Evolutionary conservation across 2,113 vertebrate genomes (phyloP).

Genomic region (Oxygymnocypris stewartii): DNA sequence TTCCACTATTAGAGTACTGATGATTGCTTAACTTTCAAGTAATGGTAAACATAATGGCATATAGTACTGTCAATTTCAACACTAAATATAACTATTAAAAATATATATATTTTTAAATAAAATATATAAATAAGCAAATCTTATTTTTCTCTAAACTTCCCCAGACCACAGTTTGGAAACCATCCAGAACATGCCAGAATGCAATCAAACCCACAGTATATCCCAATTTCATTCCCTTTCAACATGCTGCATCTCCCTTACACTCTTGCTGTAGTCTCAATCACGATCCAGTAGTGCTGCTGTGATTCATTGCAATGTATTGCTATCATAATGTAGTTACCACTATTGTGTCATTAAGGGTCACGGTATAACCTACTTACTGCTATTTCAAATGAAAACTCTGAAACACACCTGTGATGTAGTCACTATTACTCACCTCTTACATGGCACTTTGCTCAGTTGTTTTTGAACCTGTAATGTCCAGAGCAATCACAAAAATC

Average conservation of each 20-base stretch:
- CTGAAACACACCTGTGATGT: neutral
- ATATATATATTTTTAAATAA: too few relatives aligned
- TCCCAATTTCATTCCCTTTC: neutral
- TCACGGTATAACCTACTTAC: neutral
- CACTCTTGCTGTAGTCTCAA: neutral
- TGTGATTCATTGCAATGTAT: neutral
- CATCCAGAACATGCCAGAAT: neutral
- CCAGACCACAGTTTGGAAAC: neutral
- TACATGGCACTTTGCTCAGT: neutral
- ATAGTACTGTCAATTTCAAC: too few relatives aligned
- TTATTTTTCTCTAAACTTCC: too few relatives aligned
- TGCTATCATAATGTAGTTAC: neutral
- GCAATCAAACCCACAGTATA: neutral
- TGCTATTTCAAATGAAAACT: neutral
- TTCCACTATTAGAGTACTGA: too few relatives aligned
- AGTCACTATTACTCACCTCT: neutral
- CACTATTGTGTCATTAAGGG: neutral
- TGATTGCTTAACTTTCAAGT: too few relatives aligned
- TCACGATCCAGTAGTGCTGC: neutral
- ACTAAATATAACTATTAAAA: too few relatives aligned
- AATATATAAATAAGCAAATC: too few relatives aligned
- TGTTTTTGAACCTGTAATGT: conserved; percentile 9
- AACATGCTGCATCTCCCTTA: neutral
- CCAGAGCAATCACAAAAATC: neutral
- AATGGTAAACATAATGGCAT: too few relatives aligned